Base-by-base conservation (phyloP, 2,888 invertebrate genomes). In the Eilema depressum region DNA sequence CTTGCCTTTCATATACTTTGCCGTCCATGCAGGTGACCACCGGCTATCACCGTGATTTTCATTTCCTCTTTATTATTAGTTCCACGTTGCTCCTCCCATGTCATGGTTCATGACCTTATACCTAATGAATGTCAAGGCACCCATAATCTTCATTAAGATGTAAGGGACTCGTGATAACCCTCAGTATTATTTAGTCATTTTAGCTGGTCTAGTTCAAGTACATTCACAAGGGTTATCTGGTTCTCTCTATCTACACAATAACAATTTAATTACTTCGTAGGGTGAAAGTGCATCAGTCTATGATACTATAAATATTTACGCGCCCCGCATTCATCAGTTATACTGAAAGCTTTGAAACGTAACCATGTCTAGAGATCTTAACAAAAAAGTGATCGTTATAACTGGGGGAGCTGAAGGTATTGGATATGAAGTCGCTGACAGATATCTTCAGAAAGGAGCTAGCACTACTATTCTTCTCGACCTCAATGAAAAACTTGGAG, bases 371-470 rank as follows among this genome's bases (percentile, higher is more conserved):
- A 75, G 63, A 57, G 69, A 75, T 4, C 63, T 86, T 0, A 78
- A 80, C 68, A 83, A 88, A 30, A 85, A 83, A 79, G 78, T 84
- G 1, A 77, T 86, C 7, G 83, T 88, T 0, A 79, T 96, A 23
- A 96, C 96, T 1, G 96, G 96, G 0, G 96, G 93, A 26, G 96
- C 96, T 0, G 88, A 88, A 23, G 96, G 96, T 0, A 95, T 96
- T 66, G 96, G 96, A 1, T 89, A 89, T 37, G 89, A 88, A 70
- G 95, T 93, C 69, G 93, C 92, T 2, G 89, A 91, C 8, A 92
- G 91, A 77, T 90, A 95, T 59, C 82, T 96, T 10, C 85, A 88
- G 62, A 89, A 93, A 75, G 94, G 93, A 20, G 85, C 83, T 1
- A 83, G 86, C 75, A 56, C 69, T 8, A 74, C 77, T 8, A 78